Base-by-base conservation (phyloP, 2,797 vertebrate genomes). In the Myotis planiceps region DNA sequence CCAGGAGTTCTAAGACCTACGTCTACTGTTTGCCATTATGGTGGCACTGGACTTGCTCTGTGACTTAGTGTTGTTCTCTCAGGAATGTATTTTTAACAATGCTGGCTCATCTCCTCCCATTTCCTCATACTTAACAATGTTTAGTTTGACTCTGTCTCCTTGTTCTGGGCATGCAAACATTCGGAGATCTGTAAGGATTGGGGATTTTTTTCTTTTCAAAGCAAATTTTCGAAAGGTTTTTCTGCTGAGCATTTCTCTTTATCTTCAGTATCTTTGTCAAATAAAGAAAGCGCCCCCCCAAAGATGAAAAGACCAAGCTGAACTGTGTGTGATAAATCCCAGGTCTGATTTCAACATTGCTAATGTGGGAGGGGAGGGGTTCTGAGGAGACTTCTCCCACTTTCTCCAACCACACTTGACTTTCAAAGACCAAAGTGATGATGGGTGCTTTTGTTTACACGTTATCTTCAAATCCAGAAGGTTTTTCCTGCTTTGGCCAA, bases 11-110 rank as follows among this genome's bases (percentile, higher is more conserved):
- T 87, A 19, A 71, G 39, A 65, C 71, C 58, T 29, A 42, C 3
- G 0, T 42, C 37, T 83, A 18, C 27, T 37, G 32, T 82, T 88
- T 92, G 25, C 45, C 14, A 4, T 81, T 79, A 90, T 42, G 37
- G 69, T 79, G 79, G 15, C 53, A 51, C 93, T 85, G 45, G 47
- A 81, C 60, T 94, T 92, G 74, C 91, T 96, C 82, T 94, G 13
- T 69, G 89, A 87, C 29, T 69, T 45, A 80, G 51, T 7, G 49
- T 74, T 91, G 19, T 80, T 79, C 72, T 51, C 53, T 69, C 32
- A 86, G 55, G 39, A 75, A 51, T 58, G 60, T 19, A 1, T 69
- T 89, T 93, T 86, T 90, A 71, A 74, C 83, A 58, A 78, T n/a
- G 10, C 47, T 82, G 63, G 65, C 39, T 75, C 47, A 42, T 83